These are phyloP conservation scores for Amblyraja radiata DNA, from an alignment of 2,797 vertebrate genomes.

Conservation along the genomic window DNA sequence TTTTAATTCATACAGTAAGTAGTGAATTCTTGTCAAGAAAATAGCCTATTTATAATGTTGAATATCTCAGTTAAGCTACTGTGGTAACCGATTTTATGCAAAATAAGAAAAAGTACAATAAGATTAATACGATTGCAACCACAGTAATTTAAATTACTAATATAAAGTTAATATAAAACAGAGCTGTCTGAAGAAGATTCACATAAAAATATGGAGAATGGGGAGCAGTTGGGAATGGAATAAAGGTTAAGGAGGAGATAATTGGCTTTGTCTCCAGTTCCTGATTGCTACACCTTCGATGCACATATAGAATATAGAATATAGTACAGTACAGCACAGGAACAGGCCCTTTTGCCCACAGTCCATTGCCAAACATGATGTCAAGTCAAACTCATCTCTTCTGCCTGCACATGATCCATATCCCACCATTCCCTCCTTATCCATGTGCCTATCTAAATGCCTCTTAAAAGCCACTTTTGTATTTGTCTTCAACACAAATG, in stretches of 20 bases:
- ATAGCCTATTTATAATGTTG: background rate
- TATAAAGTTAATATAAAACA: background rate
- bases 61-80: background rate
- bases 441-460: too few species aligned
- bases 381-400: too few species aligned
- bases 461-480: background rate
- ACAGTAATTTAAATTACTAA: background rate
- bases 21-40: background rate
- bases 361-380: too few species aligned
- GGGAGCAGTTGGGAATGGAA: background rate
- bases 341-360: too few species aligned
- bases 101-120: background rate
- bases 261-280: background rate
- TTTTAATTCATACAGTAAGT: background rate
- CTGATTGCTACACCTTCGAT: background rate
- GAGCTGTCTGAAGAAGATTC: background rate
- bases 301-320: too few species aligned
- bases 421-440: too few species aligned
- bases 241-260: background rate
- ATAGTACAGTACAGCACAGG: background rate
- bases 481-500: background rate
- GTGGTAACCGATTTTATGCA: background rate
- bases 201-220: background rate
- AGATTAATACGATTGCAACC: background rate
- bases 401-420: too few species aligned